Conservation (phyloP, 2,888 invertebrate species). For the Metallyticus violacea region DNA sequence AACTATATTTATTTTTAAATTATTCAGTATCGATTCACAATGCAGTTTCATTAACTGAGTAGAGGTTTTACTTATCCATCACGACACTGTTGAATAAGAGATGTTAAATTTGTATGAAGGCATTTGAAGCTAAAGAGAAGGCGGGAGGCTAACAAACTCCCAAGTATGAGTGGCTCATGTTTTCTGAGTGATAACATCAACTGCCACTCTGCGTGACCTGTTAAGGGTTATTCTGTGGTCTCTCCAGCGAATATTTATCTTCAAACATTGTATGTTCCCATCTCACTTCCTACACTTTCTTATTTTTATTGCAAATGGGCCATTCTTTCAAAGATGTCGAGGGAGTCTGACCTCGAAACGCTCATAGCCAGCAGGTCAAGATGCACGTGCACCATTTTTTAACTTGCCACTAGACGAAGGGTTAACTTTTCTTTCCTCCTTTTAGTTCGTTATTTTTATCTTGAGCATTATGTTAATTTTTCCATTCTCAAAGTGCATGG, state of each 20-base stretch:
- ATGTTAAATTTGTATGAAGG: too few species aligned
- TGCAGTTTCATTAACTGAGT: too few species aligned
- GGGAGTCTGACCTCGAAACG: not conserved
- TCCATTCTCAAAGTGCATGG: not conserved
- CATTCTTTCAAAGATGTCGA: not conserved
- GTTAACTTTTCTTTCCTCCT: not conserved
- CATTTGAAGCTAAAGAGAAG: too few species aligned
- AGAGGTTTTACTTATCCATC: too few species aligned
- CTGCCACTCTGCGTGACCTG: not conserved
- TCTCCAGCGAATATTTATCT: not conserved
- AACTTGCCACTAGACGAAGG: not conserved
- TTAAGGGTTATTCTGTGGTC: not conserved
- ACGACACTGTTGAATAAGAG: too few species aligned
- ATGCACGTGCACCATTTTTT: not conserved
- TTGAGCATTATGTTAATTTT: not conserved
- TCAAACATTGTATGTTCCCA: not conserved
- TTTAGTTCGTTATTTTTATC: not conserved
- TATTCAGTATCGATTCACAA: too few species aligned
- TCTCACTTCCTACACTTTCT: not conserved
- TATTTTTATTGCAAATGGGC: not conserved
- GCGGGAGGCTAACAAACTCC: too few species aligned
- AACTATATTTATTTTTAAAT: too few species aligned
- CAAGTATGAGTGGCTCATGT: not conserved
- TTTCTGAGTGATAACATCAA: not conserved
- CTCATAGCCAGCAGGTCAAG: not conserved